phyloP scores from a whole-genome alignment of 2,113 vertebrate genomes.

The Baryphthengus martii region DNA sequence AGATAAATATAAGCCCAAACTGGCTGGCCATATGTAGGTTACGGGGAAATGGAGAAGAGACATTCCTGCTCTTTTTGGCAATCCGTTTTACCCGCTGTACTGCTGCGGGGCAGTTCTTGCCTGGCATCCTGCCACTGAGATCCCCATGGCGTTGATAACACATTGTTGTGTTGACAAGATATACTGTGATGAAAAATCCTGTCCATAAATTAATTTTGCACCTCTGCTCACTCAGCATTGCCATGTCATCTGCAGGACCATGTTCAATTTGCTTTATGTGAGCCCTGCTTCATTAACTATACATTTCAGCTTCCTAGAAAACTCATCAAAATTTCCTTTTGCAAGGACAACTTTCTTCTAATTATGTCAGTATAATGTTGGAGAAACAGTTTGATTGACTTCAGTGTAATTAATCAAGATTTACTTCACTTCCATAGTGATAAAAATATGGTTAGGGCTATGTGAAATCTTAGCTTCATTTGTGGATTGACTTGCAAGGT shows the following conservation, averaged over 20 bases:
- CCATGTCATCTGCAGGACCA: background rate
- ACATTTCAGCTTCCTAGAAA: background rate
- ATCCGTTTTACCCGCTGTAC: background rate
- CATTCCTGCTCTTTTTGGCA: background rate
- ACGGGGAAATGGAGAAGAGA: background rate
- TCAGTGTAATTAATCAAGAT: background rate
- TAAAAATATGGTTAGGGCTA: background rate
- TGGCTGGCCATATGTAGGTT: background rate
- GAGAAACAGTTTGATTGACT: background rate
- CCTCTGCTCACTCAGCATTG: background rate
- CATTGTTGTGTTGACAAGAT: background rate
- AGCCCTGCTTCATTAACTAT: background rate
- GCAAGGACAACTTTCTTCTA: background rate
- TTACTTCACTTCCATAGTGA: background rate
- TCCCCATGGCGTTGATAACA: too few relatives aligned
- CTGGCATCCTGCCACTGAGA: rapidly evolving
- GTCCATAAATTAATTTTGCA: background rate
- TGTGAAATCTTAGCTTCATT: background rate
- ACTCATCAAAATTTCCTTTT: background rate
- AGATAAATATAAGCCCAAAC: background rate
- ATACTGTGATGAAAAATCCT: background rate
- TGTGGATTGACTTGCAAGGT: background rate
- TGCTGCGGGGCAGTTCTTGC: background rate
- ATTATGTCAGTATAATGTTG: background rate
- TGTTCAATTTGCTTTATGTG: background rate